Evolutionary conservation across 2,113 vertebrate species (phyloP), one percentile per base, ranked within the genome.

Genomic region (Elgaria multicarinata): DNA sequence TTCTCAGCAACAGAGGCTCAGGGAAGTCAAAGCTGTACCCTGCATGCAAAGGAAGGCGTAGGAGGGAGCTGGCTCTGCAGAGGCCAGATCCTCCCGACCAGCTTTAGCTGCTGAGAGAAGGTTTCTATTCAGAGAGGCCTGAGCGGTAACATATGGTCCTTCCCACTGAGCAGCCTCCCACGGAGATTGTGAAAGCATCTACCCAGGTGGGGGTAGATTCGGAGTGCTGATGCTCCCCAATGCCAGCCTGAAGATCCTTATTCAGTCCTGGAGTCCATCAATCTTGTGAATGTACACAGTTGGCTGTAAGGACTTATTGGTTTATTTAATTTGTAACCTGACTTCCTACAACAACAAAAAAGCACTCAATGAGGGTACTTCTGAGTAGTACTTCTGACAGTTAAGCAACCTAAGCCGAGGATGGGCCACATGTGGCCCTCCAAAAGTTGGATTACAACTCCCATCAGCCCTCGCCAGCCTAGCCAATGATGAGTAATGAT

Each of bases 61-160:
- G 81, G 88, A 89, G 87, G 33, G 33, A 89, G 80, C 71, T 66
- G 80, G 80, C 71, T 76, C 22, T 36, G 44, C 6, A 50, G 39
- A 72, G 64, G 89, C 67, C 39, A 76, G 50, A 79, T 86, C 83
- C 76, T 80, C 66, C 66, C 62, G 50, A 28, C 75, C 75, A 74
- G 67, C 50, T 46, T 86, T 62, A 80, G 50, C 75, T n/a, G 42
- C 58, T 72, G 83, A 74, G 83, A 44, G 62, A 83, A 76, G 83
- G 77, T 74, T 90, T 86, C 89, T 90, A 80, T 90, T 86, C 83
- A 44, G 76, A 86, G 89, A 86, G 77, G 39, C 76, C 83, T 24
- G 66, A 80, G 50, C 22, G 5, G n/a, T 74, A 85, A 31, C 74
- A 85, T 69, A 79, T 58, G 83, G 66, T 62, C 22, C 58, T 62